phyloP scores from a whole-genome alignment of 2,797 vertebrate species.

The Hypotaenidia philippensis region DNA sequence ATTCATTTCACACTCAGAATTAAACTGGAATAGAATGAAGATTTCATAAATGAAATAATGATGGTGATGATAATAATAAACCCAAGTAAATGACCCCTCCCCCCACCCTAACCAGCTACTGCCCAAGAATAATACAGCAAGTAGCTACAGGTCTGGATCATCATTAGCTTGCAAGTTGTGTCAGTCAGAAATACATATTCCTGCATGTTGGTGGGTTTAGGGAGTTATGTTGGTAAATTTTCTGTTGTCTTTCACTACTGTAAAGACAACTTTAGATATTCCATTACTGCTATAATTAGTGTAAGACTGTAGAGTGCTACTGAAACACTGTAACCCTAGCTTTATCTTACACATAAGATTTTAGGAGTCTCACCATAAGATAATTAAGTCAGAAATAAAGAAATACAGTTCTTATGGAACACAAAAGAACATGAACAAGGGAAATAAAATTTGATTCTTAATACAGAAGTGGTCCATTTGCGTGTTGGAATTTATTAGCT shows the following conservation, averaged over 20 bases:
- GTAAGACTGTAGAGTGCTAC: background rate
- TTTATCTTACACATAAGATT: background rate
- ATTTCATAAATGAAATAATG: background rate
- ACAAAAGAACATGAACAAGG: background rate
- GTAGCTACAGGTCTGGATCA: background rate
- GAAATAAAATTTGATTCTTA: background rate
- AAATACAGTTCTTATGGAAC: background rate
- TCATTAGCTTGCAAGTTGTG: background rate
- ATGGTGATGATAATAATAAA: too few species aligned
- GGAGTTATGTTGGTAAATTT: background rate
- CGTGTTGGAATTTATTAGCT: background rate
- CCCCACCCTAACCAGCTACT: accelerated
- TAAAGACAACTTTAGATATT: background rate
- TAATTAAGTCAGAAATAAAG: background rate
- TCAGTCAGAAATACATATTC: background rate
- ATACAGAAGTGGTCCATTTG: background rate
- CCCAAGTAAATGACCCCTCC: background rate
- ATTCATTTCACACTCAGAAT: background rate
- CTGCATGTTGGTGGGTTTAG: background rate
- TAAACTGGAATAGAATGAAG: background rate
- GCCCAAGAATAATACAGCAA: background rate
- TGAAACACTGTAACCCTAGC: background rate
- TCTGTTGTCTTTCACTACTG: background rate
- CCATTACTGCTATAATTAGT: accelerated
- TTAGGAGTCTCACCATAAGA: background rate